A percentile compares a stretch with the other conserved stretches of the same genome.
phyloP scores from a whole-genome alignment of 2,113 vertebrate genomes.

The Delphinus delphis region DNA sequence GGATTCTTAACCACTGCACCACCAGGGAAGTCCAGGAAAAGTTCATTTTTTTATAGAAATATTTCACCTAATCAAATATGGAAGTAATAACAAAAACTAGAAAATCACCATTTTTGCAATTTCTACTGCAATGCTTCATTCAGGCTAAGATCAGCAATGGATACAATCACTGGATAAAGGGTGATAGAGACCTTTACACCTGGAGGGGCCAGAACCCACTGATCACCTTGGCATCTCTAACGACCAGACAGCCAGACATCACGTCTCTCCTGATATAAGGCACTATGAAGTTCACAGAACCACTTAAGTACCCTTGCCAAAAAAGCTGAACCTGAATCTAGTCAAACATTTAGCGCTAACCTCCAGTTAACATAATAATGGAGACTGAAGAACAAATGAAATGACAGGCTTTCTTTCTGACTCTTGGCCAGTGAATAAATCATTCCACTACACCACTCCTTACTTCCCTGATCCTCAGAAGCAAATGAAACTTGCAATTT shows the following conservation, averaged over 20 bases:
- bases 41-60: not conserved
- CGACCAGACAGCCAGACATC: not conserved
- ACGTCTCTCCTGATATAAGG: not conserved
- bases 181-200: not conserved
- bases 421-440: not conserved
- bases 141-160: not conserved
- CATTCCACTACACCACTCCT: not conserved
- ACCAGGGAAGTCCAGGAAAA: no score
- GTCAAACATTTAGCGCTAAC: not conserved
- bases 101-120: not conserved
- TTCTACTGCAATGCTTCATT: constrained; percentile 12
- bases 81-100: not conserved
- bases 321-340: not conserved
- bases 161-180: not conserved
- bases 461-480: not conserved
- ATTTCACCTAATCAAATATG: not conserved
- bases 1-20: no score
- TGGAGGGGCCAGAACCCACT: not conserved
- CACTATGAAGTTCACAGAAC: not conserved
- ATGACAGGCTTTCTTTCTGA: not conserved
- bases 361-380: not conserved
- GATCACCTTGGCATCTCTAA: not conserved
- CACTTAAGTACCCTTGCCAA: not conserved
- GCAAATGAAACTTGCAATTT: constrained; percentile 7
- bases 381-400: not conserved